A percentile compares a stretch with the other conserved stretches of the same genome.
Conservation (phyloP, 1,140 invertebrate genomes). For the Melitaea cinxia region DNA sequence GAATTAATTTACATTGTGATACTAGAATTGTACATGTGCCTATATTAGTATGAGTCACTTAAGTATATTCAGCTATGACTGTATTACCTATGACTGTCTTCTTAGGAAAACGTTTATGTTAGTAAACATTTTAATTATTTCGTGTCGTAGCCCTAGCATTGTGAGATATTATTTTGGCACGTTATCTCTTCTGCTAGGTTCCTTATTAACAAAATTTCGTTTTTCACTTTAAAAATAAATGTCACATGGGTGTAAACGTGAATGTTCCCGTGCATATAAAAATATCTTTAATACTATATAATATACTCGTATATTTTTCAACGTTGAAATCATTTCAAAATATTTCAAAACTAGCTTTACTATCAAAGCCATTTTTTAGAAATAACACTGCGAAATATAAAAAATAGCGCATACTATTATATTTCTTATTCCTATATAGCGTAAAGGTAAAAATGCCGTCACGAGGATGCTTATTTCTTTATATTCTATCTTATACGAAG, state of each 20-base stretch:
- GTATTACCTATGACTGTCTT: too few species aligned
- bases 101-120: too few species aligned
- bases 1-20: too few species aligned
- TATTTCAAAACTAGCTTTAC: neutral
- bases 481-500: slow-evolving; percentile 17
- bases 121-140: too few species aligned
- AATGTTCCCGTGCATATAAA: neutral
- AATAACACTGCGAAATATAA: neutral
- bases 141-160: slow-evolving; percentile 1
- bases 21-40: too few species aligned
- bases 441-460: slow-evolving; percentile 4
- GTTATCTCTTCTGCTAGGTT: neutral
- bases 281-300: neutral
- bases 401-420: neutral
- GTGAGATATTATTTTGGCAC: slow-evolving; percentile 12
- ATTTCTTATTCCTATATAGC: neutral
- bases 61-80: too few species aligned
- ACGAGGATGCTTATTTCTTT: slow-evolving; percentile 5
- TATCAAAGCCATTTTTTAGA: neutral
- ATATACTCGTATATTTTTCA: neutral
- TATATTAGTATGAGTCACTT: too few species aligned
- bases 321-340: neutral
- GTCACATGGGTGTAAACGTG: slow-evolving; percentile 25
- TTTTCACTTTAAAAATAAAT: slow-evolving; percentile 21
- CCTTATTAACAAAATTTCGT: slow-evolving; percentile 20